A percentile compares a stretch with the other conserved stretches of the same genome.
phyloP scores from a whole-genome alignment of 2,797 vertebrate species.

The Silurus aristotelis region DNA sequence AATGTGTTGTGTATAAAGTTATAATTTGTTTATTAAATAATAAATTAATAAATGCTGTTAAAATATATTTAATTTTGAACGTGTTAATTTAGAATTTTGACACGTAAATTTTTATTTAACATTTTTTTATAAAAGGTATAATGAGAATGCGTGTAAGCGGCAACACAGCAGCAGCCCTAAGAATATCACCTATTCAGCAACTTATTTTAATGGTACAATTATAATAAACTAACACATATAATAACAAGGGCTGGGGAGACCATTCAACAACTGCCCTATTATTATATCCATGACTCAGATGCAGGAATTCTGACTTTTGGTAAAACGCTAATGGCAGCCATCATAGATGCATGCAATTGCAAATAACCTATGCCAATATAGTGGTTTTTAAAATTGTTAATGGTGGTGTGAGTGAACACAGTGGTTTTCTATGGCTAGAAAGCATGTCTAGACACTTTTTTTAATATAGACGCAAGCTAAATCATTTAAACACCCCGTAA shows the following conservation, averaged over 20 bases:
- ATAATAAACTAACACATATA: constrained; percentile 17
- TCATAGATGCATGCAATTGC: constrained; percentile 23
- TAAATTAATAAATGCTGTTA: too few species aligned
- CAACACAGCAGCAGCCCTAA: not conserved
- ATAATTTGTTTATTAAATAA: too few species aligned
- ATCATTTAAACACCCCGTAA: constrained; percentile 23
- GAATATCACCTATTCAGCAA: constrained; percentile 11
- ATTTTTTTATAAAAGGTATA: not conserved
- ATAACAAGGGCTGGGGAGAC: not conserved
- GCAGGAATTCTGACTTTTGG: not conserved
- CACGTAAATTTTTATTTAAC: too few species aligned
- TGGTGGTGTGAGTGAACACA: not conserved
- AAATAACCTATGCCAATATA: constrained; percentile 21
- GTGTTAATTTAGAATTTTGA: too few species aligned
- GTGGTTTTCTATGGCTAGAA: constrained; percentile 44
- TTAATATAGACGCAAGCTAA: not conserved
- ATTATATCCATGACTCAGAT: constrained; percentile 10
- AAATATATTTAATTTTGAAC: too few species aligned
- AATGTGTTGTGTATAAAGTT: too few species aligned
- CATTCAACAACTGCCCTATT: constrained; percentile 7
- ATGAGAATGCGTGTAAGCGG: not conserved
- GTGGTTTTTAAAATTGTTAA: constrained; percentile 23
- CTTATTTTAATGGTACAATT: constrained; percentile 26
- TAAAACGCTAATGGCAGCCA: constrained; percentile 7
- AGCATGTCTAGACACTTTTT: constrained; percentile 41